phyloP scores from a whole-genome alignment of 2,797 vertebrate species.

The Borostomias antarcticus region DNA sequence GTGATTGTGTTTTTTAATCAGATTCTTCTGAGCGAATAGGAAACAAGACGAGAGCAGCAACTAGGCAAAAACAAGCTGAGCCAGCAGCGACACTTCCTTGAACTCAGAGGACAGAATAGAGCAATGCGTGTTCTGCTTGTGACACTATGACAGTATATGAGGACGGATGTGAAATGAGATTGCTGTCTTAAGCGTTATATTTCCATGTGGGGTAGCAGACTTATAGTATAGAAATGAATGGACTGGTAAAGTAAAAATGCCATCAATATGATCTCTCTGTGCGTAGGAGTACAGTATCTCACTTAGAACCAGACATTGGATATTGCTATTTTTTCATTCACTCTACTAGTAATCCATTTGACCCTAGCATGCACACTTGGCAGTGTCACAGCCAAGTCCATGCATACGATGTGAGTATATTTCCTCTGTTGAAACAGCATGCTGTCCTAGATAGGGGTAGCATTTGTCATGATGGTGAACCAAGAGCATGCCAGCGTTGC shows the following conservation, averaged over 20 bases:
- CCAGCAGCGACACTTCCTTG: conserved; percentile 41
- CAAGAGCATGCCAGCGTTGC: conserved; percentile 17
- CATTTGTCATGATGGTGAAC: conserved; percentile 11
- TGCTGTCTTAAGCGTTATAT: conserved; percentile 30
- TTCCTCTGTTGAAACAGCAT: conserved; percentile 2
- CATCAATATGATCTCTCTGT: conserved; percentile 17
- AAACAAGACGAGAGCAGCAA: conserved; percentile 10
- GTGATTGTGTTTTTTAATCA: conserved; percentile 68
- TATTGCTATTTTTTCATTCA: neutral
- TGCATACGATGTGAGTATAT: neutral
- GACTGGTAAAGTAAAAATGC: conserved; percentile 13
- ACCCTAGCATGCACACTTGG: neutral
- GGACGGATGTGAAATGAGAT: conserved; percentile 35
- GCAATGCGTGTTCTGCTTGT: conserved; percentile 39
- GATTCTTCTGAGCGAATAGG: conserved; percentile 52
- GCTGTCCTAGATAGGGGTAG: neutral
- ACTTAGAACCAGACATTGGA: neutral
- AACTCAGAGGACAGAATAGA: conserved; percentile 34
- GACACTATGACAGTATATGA: conserved; percentile 35
- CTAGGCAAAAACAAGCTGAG: conserved; percentile 54
- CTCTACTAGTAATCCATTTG: neutral
- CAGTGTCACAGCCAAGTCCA: neutral
- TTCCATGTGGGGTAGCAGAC: conserved; percentile 14
- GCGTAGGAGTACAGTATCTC: conserved; percentile 3
- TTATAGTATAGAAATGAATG: conserved; percentile 11